Conservation (phyloP, 1,140 invertebrate genomes). For the Drosophila kohkoa region DNA sequence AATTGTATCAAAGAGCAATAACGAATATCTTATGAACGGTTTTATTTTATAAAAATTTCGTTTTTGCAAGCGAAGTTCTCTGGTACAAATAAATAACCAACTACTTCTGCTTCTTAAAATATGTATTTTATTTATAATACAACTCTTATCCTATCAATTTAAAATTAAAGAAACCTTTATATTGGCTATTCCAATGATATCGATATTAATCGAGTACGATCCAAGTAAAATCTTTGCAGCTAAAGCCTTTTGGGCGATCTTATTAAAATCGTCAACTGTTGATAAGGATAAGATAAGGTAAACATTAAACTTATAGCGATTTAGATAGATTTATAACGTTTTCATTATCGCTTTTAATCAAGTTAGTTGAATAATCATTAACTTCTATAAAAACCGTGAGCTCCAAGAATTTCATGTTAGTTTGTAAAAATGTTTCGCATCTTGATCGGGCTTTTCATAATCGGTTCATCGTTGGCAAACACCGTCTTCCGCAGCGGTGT, state of each 20-base stretch:
- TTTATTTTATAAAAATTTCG: no score
- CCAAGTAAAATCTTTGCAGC: background rate
- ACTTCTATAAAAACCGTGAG: conserved; percentile 22
- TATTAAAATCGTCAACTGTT: background rate
- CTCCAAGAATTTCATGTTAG: conserved; percentile 29
- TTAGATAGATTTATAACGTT: conserved; percentile 25
- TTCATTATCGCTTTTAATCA: conserved; percentile 20
- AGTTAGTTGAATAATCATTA: background rate
- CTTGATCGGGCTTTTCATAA: conserved; percentile 49
- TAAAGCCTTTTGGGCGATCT: background rate
- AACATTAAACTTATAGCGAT: conserved; percentile 14
- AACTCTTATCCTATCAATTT: no score
- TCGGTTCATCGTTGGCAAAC: conserved; percentile 45
- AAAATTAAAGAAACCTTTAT: no score
- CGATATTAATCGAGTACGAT: background rate
- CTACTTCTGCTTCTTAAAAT: no score
- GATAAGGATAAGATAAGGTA: conserved; percentile 35
- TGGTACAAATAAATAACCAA: no score
- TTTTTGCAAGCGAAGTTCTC: no score
- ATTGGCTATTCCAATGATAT: background rate
- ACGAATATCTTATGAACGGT: no score
- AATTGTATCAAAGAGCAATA: no score
- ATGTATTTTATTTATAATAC: no score
- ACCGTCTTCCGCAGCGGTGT: conserved; percentile 42
- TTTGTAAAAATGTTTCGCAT: conserved; percentile 62